Percentiles rank a stretch among this genome's conserved stretches.
phyloP scores from a whole-genome alignment of 2,888 invertebrate species.

The Hirtodrosophila trivittata region DNA sequence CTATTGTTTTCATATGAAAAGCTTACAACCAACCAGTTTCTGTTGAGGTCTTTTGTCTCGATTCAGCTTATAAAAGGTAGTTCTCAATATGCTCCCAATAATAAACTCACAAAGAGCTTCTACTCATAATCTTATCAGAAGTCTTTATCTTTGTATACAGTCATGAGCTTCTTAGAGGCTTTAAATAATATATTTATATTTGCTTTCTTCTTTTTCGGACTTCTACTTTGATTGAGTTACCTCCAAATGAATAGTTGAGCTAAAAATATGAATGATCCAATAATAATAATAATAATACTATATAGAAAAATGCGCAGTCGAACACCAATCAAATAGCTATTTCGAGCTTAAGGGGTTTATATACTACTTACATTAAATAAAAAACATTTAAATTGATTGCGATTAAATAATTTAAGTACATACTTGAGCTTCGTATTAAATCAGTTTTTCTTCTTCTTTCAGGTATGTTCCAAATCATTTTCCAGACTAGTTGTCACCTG shows the following conservation, averaged over 20 bases:
- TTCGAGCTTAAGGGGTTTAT: no score
- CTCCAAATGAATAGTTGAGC: constrained; percentile 37
- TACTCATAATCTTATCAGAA: constrained; percentile 43
- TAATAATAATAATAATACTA: constrained; percentile 17
- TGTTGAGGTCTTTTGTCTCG: not conserved
- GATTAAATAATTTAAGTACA: constrained; percentile 8
- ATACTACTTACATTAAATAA: no score
- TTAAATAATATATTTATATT: constrained; percentile 12
- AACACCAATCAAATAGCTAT: not conserved
- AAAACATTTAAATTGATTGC: constrained; percentile 20
- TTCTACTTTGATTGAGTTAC: constrained; percentile 39
- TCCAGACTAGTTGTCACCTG: constrained; percentile 22
- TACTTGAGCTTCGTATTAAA: constrained; percentile 5
- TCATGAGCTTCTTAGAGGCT: not conserved
- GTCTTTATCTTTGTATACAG: constrained; percentile 1
- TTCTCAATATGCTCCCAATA: constrained; percentile 39
- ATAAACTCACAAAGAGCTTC: constrained; percentile 11
- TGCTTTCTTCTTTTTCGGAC: constrained; percentile 12
- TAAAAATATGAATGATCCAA: constrained; percentile 54
- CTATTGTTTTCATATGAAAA: constrained; percentile 60
- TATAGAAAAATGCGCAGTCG: constrained; percentile 10
- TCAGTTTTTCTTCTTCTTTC: constrained; percentile 42
- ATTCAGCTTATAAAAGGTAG: constrained; percentile 22
- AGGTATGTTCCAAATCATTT: constrained; percentile 61
- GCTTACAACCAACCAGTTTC: constrained; percentile 67